Evolutionary conservation across 2,888 invertebrate species (phyloP), one percentile per base, ranked within the genome.

Genomic region (Tribolium freemani): DNA sequence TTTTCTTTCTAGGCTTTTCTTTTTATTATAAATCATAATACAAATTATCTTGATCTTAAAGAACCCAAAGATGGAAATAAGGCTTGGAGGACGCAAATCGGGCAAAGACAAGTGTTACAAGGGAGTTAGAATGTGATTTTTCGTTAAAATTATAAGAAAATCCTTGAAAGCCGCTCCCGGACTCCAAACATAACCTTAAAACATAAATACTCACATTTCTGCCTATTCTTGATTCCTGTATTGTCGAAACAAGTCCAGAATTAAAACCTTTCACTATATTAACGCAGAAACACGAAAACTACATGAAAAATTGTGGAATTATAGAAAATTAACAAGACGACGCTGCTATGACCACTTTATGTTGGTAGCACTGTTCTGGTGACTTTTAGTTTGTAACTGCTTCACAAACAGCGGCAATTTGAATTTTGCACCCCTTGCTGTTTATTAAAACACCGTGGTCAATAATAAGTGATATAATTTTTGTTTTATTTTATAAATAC

Each of bases 401-500:
- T 31, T 6, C 3, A 6, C 38, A 0, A 20, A 13, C 13, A 20
- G 51, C 38, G 64, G 64, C 13, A 51, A 26, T 56, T 66, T 9
- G 10, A 66, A 54, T 38, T 8, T 20, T 8, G 21, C 0, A 11
- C 26, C 26, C 26, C 26, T 21, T 8, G 6, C 16, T 1, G 16
- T 2, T 60, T 2, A 16, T 1, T 53, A 38, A 67, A 45, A 54
- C 31, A 64, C 44, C 2, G 21, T 9, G n/a, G 9, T 54, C 64
- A 45, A 67, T 66, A 68, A 72, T 71, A 74, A 74, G 71, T 71
- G 66, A 71, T 72, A 76, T 76, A 75, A 76, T 72, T 75, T 73
- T 69, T 75, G 66, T 74, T 76, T 74, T 73, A 70, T 75, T 77
- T 77, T 76, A 73, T 73, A 73, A 73, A 73, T 76, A 77, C 76